Conservation (phyloP, 2,888 invertebrate species). For the Caenorhabditis zanzibari region DNA sequence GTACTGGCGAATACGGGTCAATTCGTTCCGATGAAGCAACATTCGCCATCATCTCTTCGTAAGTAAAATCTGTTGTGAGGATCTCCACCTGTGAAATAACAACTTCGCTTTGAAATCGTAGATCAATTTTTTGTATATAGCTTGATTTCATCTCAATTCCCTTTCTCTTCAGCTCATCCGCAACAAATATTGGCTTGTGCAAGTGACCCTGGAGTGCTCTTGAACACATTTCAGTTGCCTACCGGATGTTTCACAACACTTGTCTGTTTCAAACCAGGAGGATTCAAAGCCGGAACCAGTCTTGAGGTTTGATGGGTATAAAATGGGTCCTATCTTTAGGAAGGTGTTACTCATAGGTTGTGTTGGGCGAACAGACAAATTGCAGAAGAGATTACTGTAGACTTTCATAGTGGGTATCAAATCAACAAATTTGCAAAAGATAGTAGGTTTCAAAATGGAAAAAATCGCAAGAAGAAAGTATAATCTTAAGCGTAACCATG, state of each 20-base stretch:
- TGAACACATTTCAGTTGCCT: constrained; percentile 64
- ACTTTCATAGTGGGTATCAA: neutral
- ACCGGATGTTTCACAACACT: constrained; percentile 65
- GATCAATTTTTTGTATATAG: constrained; percentile 1
- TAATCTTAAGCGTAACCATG: no score
- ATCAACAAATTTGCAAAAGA: no score
- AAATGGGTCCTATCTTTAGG: neutral
- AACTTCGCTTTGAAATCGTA: neutral
- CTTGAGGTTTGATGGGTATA: constrained; percentile 55
- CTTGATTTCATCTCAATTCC: neutral
- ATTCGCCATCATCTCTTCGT: constrained; percentile 39
- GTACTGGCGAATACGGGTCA: constrained; percentile 19
- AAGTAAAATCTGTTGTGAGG: no score
- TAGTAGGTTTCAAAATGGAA: neutral
- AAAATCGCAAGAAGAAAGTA: no score
- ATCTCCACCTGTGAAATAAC: no score
- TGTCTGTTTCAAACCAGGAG: constrained; percentile 61
- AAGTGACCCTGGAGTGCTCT: constrained; percentile 58
- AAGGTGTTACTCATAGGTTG: neutral
- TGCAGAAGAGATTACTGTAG: neutral
- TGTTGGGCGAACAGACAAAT: neutral
- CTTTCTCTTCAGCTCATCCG: constrained; percentile 56
- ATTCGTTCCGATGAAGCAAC: constrained; percentile 54
- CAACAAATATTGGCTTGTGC: constrained; percentile 61
- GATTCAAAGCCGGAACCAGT: constrained; percentile 61